These are phyloP conservation scores for Eristalis tenax DNA, from an alignment of 2,888 invertebrate species.

Conservation along the genomic window DNA sequence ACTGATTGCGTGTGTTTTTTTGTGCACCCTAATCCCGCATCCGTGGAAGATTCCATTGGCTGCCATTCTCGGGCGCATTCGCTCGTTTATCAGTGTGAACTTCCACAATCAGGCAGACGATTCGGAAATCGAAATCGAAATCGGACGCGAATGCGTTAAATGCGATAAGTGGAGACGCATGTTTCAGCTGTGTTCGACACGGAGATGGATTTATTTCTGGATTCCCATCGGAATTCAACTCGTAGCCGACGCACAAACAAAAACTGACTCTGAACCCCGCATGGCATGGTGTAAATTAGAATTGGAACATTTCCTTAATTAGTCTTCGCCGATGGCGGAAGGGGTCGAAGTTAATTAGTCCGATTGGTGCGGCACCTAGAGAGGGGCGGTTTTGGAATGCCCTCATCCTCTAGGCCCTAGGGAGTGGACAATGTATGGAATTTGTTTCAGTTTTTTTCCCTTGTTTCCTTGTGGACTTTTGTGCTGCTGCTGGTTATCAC, in stretches of 20 bases:
- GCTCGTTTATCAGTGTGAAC: background rate
- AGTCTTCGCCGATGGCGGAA: background rate
- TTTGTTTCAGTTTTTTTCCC: background rate
- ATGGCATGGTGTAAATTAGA: constrained; percentile 42
- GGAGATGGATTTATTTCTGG: constrained; percentile 35
- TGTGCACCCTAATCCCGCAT: background rate
- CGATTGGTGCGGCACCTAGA: background rate
- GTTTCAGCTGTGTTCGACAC: constrained; percentile 35
- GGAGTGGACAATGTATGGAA: background rate
- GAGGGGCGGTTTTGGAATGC: background rate
- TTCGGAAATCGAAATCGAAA: constrained; percentile 19
- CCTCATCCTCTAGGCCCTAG: background rate
- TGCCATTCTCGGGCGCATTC: background rate
- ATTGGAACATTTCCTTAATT: constrained; percentile 44
- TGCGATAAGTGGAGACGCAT: constrained; percentile 62
- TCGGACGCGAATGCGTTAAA: constrained; percentile 43
- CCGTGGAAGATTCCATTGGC: background rate
- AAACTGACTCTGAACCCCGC: background rate
- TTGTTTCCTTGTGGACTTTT: background rate
- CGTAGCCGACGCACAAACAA: background rate
- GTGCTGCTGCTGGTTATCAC: background rate
- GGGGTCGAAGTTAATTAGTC: background rate
- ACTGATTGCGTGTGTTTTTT: constrained; percentile 12
- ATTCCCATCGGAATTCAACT: constrained; percentile 11
- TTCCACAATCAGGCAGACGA: background rate